Conservation (phyloP, 2,113 vertebrate genomes). For the Anser cygnoides region DNA sequence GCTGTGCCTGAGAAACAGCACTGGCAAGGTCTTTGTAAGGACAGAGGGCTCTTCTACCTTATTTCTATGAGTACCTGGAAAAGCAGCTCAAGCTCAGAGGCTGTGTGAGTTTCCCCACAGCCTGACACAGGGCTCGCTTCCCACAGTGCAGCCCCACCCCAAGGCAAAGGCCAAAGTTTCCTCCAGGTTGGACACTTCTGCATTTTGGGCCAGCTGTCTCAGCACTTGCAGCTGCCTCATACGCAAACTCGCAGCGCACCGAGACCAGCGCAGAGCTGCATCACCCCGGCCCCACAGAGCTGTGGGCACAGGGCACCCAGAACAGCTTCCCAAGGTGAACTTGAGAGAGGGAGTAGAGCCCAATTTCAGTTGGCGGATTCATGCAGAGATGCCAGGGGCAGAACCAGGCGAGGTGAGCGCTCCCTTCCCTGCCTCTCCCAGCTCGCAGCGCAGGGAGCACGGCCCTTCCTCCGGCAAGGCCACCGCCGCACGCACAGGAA, state of each 20-base stretch:
- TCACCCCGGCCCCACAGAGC: not conserved
- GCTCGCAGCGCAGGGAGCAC: not conserved
- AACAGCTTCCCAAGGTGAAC: not conserved
- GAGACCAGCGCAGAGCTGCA: not conserved
- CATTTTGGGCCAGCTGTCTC: not conserved
- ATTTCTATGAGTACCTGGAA: not conserved
- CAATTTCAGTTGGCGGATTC: not conserved
- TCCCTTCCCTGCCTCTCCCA: not conserved
- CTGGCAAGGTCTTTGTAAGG: not conserved
- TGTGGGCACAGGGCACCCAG: not conserved
- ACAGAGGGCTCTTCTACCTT: not conserved
- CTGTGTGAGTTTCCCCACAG: rapidly evolving
- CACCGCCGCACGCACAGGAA: not conserved
- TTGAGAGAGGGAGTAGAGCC: not conserved
- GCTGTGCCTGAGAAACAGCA: not conserved
- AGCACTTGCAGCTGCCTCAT: rapidly evolving
- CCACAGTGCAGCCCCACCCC: not conserved
- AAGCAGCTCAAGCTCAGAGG: not conserved
- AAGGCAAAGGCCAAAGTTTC: not conserved
- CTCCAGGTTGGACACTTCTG: not conserved
- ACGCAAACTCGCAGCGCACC: not conserved
- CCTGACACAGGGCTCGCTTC: not conserved
- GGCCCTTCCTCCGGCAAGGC: not conserved
- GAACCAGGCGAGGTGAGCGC: rapidly evolving
- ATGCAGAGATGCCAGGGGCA: not conserved